These are phyloP conservation scores for Monoplex corrugatus DNA, from an alignment of 2,888 invertebrate species.

Conservation along the genomic window DNA sequence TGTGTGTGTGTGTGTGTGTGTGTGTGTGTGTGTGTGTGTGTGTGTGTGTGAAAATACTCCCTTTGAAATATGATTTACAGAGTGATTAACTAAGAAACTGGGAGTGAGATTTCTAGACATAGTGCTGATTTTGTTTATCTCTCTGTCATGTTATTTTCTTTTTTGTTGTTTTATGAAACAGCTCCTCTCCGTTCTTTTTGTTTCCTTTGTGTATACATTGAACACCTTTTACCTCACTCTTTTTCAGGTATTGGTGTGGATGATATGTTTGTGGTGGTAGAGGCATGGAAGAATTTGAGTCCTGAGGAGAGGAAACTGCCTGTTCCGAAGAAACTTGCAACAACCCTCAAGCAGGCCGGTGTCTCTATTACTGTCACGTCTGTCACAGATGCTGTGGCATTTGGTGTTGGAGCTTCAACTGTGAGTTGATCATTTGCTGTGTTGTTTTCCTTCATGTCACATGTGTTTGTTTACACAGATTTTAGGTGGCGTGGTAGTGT, in stretches of 20 bases:
- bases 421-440: slow-evolving; percentile 80
- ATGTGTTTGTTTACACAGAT: too few species aligned
- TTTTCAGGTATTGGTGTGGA: slow-evolving; percentile 85
- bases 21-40: too few species aligned
- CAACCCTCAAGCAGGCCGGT: slow-evolving; percentile 86
- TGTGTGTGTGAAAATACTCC: too few species aligned
- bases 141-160: neutral
- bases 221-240: neutral
- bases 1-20: neutral
- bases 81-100: too few species aligned
- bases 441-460: too few species aligned
- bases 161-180: neutral
- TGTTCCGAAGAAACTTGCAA: slow-evolving; percentile 66
- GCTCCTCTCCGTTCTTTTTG: neutral
- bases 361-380: slow-evolving; percentile 93
- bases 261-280: slow-evolving; percentile 92
- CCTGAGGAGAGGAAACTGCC: slow-evolving; percentile 61
- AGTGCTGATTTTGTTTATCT: too few species aligned
- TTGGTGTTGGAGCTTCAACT: slow-evolving; percentile 90
- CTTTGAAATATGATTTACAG: too few species aligned
- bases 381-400: slow-evolving; percentile 90
- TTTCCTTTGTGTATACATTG: too few species aligned
- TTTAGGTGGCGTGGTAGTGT: too few species aligned
- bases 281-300: slow-evolving; percentile 71
- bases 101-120: too few species aligned